Base-by-base conservation (phyloP, 2,797 vertebrate genomes). In the Hafferia zeledoni region DNA sequence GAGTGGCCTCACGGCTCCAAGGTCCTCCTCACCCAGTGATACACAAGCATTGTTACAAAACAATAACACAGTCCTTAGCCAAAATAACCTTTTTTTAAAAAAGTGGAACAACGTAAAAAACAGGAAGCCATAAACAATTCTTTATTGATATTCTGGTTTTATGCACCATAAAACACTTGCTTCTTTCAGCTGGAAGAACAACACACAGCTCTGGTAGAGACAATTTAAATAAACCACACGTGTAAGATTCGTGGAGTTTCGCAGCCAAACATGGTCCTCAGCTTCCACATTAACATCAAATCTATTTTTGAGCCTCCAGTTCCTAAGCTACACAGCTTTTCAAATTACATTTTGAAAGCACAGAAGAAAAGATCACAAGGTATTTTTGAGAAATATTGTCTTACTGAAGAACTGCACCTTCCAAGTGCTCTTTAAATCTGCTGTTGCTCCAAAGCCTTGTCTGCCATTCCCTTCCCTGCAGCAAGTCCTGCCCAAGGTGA, bases 61-160 rank as follows among this genome's bases (percentile, higher is more conserved):
- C 92, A 96, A 96, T 96, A 93, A 81, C 8, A 80, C 25, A 46
- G 78, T 7, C 11, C 79, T 65, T 27, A 64, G 95, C 94, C 95
- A 96, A 94, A 90, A 43, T 22, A 64, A 50, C 39, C 47, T 68
- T 31, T 78, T 64, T 65, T 72, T 83, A 88, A 0, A 24, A 33
- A 86, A 96, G 49, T 47, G 55, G 49, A 61, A 78, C 49, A 94
- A 90, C 12, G 3, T 64, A 90, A 94, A 96, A 96, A 94, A 77
- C 93, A 96, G 95, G 94, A 96, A 96, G 78, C 68, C 49, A 94
- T 96, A 87, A 84, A 94, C 91, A 95, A 96, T 96, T 93, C 88
- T 90, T 96, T 80, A 94, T 79, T 92, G 89, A 91, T 92, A 67
- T 25, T 92, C 46, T 72, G 68, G 41, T 64, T 75, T 89, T 17